phyloP scores from a whole-genome alignment of 2,888 invertebrate genomes.

The Osedax frankpressi region DNA sequence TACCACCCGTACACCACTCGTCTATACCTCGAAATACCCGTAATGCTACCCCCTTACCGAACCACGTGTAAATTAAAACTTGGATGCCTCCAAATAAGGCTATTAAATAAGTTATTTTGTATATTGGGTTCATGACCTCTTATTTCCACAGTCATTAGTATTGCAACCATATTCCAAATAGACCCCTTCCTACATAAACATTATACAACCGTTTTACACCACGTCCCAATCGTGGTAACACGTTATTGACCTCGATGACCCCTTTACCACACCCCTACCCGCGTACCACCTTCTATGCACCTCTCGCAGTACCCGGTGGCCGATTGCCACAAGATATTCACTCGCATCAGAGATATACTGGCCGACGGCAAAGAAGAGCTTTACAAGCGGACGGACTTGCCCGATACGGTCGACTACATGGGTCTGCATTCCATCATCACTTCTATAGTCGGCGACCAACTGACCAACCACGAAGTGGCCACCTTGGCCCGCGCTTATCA shows the following conservation, averaged over 20 bases:
- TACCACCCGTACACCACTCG: no score
- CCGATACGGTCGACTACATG: slow-evolving; percentile 5
- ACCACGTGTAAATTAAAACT: no score
- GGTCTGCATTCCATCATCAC: slow-evolving; percentile 9
- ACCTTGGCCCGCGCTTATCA: slow-evolving; percentile 32
- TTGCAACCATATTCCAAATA: no score
- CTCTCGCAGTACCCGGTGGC: slow-evolving; percentile 33
- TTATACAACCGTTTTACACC: neutral
- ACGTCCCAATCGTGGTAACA: neutral
- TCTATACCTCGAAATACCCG: no score
- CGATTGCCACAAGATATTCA: slow-evolving; percentile 31
- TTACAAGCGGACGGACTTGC: slow-evolving; percentile 17
- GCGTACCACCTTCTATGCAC: neutral
- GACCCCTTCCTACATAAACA: neutral
- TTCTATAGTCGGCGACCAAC: slow-evolving; percentile 28
- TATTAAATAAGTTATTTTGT: no score
- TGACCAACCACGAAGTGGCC: slow-evolving; percentile 40
- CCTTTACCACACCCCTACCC: neutral
- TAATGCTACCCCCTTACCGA: no score
- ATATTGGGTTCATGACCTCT: no score
- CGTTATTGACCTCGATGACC: neutral
- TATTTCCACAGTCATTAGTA: no score
- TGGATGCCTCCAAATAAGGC: no score
- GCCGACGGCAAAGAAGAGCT: slow-evolving; percentile 31
- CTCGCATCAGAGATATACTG: slow-evolving; percentile 29